phyloP scores from a whole-genome alignment of 1,140 invertebrate genomes.

The Leguminivora glycinivorella region DNA sequence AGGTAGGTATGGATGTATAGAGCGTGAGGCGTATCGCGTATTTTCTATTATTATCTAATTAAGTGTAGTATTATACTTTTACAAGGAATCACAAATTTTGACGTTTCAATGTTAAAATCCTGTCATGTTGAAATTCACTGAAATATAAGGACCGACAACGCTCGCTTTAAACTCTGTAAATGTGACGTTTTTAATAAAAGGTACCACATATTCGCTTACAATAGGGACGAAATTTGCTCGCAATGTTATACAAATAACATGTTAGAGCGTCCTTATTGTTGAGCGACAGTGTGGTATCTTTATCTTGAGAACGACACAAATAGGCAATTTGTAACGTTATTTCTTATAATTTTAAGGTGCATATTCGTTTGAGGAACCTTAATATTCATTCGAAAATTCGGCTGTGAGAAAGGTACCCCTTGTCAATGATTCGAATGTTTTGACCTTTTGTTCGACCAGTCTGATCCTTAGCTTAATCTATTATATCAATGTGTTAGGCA shows the following conservation, averaged over 20 bases:
- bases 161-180: slow-evolving; percentile 7
- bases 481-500: too few species aligned
- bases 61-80: slow-evolving; percentile 74
- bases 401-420: slow-evolving; percentile 8
- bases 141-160: background rate
- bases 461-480: background rate
- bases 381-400: slow-evolving; percentile 6
- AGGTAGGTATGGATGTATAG: slow-evolving; percentile 54
- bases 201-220: too few species aligned
- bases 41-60: slow-evolving; percentile 66
- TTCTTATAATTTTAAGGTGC: slow-evolving; percentile 4
- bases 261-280: too few species aligned
- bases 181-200: too few species aligned
- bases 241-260: too few species aligned
- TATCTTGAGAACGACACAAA: too few species aligned
- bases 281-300: too few species aligned
- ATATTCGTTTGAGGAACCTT: background rate
- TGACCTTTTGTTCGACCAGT: background rate
- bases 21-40: slow-evolving; percentile 58
- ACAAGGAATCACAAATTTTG: slow-evolving; percentile 71
- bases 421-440: background rate
- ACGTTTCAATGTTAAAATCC: slow-evolving; percentile 44
- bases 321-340: slow-evolving; percentile 13
- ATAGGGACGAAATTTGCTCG: too few species aligned
- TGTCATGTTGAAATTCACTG: slow-evolving; percentile 9